Evolutionary conservation across 1,140 invertebrate genomes (phyloP).

Genomic region (Neodiprion fabricii): DNA sequence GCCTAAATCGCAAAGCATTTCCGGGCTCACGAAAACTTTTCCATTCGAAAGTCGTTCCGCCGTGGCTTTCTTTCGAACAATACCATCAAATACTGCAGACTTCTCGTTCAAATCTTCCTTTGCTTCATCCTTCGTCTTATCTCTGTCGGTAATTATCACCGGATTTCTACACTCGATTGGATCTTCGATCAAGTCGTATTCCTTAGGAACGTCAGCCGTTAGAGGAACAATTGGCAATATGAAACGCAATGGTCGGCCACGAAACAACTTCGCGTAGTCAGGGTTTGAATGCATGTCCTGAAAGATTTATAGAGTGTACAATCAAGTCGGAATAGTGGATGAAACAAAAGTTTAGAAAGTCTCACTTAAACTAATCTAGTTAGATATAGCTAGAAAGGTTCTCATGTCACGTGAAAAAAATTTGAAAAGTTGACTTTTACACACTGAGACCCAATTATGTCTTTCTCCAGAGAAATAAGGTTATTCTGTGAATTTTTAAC

Average conservation of each 20-base stretch:
- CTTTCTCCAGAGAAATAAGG: no score
- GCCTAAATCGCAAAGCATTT: slow-evolving; percentile 75
- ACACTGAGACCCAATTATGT: background rate
- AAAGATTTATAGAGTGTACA: slow-evolving; percentile 24
- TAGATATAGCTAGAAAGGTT: background rate
- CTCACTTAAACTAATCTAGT: background rate
- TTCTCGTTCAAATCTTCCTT: background rate
- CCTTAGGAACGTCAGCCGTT: slow-evolving; percentile 25
- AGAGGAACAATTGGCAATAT: slow-evolving; percentile 66
- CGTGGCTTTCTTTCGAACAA: slow-evolving; percentile 55
- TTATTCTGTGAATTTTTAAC: no score
- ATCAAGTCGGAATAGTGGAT: no score
- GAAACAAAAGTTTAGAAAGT: background rate
- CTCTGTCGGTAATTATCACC: slow-evolving; percentile 10
- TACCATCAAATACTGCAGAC: slow-evolving; percentile 17
- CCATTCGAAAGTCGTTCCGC: slow-evolving; percentile 61
- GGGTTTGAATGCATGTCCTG: slow-evolving; percentile 80
- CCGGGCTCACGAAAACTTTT: slow-evolving; percentile 67
- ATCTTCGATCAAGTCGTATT: slow-evolving; percentile 61
- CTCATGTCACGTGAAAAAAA: background rate
- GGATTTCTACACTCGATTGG: slow-evolving; percentile 39
- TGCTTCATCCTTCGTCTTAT: slow-evolving; percentile 8
- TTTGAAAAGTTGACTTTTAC: background rate
- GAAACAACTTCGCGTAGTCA: slow-evolving; percentile 80
- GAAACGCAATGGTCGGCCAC: slow-evolving; percentile 77